Base-by-base conservation (phyloP, 2,797 vertebrate genomes). In the Epinephelus malabaricus region DNA sequence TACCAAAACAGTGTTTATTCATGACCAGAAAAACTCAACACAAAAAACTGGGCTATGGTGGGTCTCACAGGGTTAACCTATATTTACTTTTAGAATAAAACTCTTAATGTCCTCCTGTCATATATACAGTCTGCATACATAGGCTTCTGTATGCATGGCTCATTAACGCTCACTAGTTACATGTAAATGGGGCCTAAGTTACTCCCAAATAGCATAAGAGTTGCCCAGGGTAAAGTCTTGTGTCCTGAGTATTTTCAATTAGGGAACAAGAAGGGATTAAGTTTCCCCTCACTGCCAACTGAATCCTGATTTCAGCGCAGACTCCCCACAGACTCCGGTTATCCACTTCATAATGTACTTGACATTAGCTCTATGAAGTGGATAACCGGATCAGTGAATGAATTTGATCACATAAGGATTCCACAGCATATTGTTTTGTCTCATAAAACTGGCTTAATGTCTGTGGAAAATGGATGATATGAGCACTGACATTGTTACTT, bases 331-430 rank as follows among this genome's bases (percentile, higher is more conserved):
- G 40, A 12, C 40, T 43, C 11, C 40, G 0, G 9, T 43, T 43
- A 43, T 43, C 40, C 40, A 43, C 40, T 43, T 43, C 40, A 12
- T 12, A 10, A 3, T 12, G 11, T 43, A 43, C 40, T 43, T 43
- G 40, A 43, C 69, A 72, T 81, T 55, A 70, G 15, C 50, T 59
- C 61, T 78, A 74, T 80, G 56, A 82, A 81, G 65, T 73, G 55
- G 76, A 69, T 76, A 83, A 80, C 62, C 67, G 67, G 43, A 61
- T 72, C 67, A 84, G 69, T 74, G 55, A 79, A 88, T 73, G 10
- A 66, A 80, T 59, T 63, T 64, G 56, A 79, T 80, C 71, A 45
- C 67, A 82, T 82, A 38, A 81, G 75, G 67, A 79, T 66, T 46
- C 63, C 45, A 51, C 30, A 51, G 61, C 69, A 64, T 49, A 51